Base-by-base conservation (phyloP, 2,797 vertebrate species). In the Acipenser transmontanus region DNA sequence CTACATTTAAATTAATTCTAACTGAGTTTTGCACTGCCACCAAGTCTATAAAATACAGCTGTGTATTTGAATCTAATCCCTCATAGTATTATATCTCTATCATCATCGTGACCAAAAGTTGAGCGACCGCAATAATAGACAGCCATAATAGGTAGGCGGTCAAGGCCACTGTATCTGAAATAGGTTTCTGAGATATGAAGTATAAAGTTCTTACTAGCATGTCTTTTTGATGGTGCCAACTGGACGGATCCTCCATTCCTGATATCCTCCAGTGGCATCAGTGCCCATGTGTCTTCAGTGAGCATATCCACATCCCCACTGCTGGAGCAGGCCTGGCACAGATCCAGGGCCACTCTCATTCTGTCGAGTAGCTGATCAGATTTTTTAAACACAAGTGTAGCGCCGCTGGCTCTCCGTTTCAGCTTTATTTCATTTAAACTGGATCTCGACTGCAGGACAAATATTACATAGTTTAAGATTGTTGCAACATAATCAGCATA, bases 151-250 rank as follows among this genome's bases (percentile, higher is more conserved):
- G 34, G 9, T 11, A 13, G n/a, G 63, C 8, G 51, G 13, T 54
- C 50, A 8, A n/a, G 49, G 50, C 14, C 63, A 50, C 11, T 14
- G 12, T 63, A 63, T 51, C 49, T 50, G n/a, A 50, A 20, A 34
- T 65, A 34, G 50, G 12, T 54, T 51, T 52, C 51, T 20, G 50
- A 65, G 49, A 12, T 17, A 61, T 61, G 34, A 61, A 61, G 49
- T 66, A 51, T 64, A 50, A 63, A 8, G 65, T 8, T 12, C 50
- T 50, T 63, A 7, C 6, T 12, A 6, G 57, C 6, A 6, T 50
- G 17, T 65, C 71, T 75, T 70, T 76, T 73, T 17, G 47, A 49
- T 68, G 48, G 61, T 68, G 49, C 12, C 63, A 68, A 57, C 49
- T 52, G 56, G 48, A 66, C 17, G 12, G 64, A 74, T 10, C 57